Conservation (phyloP, 2,113 vertebrate genomes). For the Hystrix cristata region DNA sequence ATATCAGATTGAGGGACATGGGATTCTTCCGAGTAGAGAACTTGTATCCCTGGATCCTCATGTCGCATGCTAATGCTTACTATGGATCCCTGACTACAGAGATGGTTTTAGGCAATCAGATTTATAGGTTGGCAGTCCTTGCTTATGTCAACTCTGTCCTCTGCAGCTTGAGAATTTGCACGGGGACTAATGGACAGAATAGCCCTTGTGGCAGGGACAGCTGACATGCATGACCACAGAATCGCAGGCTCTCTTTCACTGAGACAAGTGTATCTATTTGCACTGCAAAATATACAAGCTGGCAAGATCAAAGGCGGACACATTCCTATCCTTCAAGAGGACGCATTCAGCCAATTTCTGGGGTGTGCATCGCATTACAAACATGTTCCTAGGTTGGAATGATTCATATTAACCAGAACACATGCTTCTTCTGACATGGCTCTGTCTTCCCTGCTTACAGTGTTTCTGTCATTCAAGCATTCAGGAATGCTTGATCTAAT, state of each 20-base stretch:
- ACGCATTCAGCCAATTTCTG: neutral
- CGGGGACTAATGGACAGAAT: neutral
- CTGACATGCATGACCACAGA: neutral
- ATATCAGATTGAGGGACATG: neutral
- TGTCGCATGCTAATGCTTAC: neutral
- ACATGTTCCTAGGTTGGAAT: neutral
- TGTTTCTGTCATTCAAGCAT: neutral
- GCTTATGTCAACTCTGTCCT: neutral
- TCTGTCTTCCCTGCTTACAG: neutral
- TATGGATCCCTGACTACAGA: neutral
- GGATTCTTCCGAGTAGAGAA: neutral
- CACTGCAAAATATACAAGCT: neutral
- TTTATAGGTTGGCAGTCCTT: neutral
- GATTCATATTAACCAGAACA: neutral
- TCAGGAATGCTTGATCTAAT: neutral
- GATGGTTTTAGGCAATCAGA: fast-evolving
- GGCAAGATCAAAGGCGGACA: neutral
- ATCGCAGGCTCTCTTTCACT: neutral
- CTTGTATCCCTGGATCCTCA: neutral
- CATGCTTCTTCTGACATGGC: neutral
- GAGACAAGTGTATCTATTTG: neutral
- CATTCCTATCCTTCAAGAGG: neutral
- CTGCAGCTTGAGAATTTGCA: too few species aligned
- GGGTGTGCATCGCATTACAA: neutral
- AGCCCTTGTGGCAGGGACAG: too few species aligned